phyloP scores from a whole-genome alignment of 2,113 vertebrate genomes.

The Aramus guarauna region DNA sequence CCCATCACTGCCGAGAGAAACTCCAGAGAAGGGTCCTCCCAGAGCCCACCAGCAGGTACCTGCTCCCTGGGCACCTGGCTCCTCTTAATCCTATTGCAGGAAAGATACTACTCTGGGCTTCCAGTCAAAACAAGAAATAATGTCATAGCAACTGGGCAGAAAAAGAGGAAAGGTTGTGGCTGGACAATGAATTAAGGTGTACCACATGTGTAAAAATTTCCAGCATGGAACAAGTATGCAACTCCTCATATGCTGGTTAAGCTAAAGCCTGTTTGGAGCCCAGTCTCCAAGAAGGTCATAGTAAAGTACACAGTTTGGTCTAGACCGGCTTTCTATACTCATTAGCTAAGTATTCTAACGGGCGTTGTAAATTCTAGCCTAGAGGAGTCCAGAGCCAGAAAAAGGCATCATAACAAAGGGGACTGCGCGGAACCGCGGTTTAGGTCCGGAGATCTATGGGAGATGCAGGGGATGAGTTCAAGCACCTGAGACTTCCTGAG shows the following conservation, averaged over 20 bases:
- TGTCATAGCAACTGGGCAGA: background rate
- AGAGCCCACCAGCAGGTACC: background rate
- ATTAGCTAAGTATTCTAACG: background rate
- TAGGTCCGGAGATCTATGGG: background rate
- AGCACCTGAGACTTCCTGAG: background rate
- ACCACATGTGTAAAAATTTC: fast-evolving
- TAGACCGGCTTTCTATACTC: background rate
- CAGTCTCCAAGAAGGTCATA: background rate
- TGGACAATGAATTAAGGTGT: background rate
- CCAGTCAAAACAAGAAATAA: background rate
- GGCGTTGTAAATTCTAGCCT: background rate
- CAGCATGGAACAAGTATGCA: background rate
- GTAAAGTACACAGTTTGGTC: background rate
- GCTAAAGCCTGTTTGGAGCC: background rate
- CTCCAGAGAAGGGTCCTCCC: background rate
- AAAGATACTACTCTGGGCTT: background rate
- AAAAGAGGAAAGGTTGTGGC: background rate
- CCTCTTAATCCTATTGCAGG: background rate
- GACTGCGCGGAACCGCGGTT: background rate
- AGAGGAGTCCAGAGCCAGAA: background rate
- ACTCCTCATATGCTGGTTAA: background rate
- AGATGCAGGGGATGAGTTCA: background rate
- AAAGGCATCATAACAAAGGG: background rate
- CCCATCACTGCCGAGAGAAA: background rate
- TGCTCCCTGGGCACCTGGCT: background rate